These are phyloP conservation scores for Nyctalus aviator DNA, from an alignment of 2,797 vertebrate genomes.

Conservation along the genomic window DNA sequence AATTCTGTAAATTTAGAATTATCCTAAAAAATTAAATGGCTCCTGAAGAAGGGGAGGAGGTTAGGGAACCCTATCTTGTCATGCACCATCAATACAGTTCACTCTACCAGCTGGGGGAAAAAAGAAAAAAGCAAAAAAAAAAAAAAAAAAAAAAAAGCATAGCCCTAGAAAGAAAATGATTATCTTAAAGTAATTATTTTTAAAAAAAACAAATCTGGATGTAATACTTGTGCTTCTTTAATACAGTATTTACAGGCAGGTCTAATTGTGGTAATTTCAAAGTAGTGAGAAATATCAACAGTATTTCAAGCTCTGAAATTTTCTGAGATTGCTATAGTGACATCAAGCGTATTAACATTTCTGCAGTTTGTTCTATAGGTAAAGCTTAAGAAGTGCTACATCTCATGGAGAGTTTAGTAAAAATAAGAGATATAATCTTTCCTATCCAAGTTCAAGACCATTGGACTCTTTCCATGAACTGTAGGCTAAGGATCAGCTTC, in stretches of 20 bases:
- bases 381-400: slow-evolving; percentile 32
- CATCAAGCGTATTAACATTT: background rate
- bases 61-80: background rate
- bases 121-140: background rate
- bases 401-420: background rate
- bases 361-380: background rate
- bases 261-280: slow-evolving; percentile 16
- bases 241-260: background rate
- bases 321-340: background rate
- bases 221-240: background rate
- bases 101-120: background rate
- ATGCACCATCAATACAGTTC: background rate
- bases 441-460: slow-evolving; percentile 22
- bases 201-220: background rate
- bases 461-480: background rate
- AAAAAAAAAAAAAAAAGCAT: background rate
- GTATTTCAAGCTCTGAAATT: slow-evolving; percentile 19
- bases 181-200: slow-evolving; percentile 6
- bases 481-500: background rate
- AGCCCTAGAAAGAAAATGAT: background rate
- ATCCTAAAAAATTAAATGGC: background rate
- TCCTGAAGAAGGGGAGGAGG: background rate
- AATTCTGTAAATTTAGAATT: slow-evolving; percentile 3
- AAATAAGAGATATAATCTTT: slow-evolving; percentile 23
- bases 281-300: background rate